Base-by-base conservation (phyloP, 2,797 vertebrate species). In the Gymnoscopelus braueri region DNA sequence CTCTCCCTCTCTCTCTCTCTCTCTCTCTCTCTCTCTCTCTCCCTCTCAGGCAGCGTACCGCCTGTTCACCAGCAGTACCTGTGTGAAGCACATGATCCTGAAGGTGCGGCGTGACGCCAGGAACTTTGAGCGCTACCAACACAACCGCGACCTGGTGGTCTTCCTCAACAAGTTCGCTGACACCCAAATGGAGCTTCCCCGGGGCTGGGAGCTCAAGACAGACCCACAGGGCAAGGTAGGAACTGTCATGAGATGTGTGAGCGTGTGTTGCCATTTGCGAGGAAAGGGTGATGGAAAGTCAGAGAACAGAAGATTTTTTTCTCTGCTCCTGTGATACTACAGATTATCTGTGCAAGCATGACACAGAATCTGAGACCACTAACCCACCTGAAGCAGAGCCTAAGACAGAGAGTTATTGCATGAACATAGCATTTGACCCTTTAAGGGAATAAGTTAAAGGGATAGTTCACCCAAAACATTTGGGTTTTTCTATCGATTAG, bases 111-210 rank as follows among this genome's bases (percentile, higher is more conserved):
- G 96, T n/a, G 98, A 99, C 1, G 96, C 97, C 15, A 94, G 95
- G 9, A 99, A 98, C 89, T 99, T 99, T 67, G 98, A 99, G 83
- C 95, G 98, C 32, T 99, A 99, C 89, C 97, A 99, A 72, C 98
- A 99, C 75, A 99, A 99, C 87, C 93, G 98, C 3, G 98, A 99
- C 87, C 88, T 99, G 82, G 98, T 99, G 78, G 95, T 96, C 62
- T 99, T 99, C 91, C 96, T 99, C 89, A 99, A 98, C 84, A 97
- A 96, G 94, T 98, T 98, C 29, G 93, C 96, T 48, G 98, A 99
- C 82, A 96, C 95, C 0, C 93, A 94, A 51, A 90, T 98, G 82
- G 98, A 99, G 85, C 92, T 99, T 74, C 97, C 98, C 3, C 92
- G 97, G 60, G 98, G 97, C 70, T 99, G 98, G 98, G 98, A 99